Percentiles rank a stretch among this genome's conserved stretches.
phyloP scores from a whole-genome alignment of 2,888 invertebrate genomes.

The Drosophila acutilabella region DNA sequence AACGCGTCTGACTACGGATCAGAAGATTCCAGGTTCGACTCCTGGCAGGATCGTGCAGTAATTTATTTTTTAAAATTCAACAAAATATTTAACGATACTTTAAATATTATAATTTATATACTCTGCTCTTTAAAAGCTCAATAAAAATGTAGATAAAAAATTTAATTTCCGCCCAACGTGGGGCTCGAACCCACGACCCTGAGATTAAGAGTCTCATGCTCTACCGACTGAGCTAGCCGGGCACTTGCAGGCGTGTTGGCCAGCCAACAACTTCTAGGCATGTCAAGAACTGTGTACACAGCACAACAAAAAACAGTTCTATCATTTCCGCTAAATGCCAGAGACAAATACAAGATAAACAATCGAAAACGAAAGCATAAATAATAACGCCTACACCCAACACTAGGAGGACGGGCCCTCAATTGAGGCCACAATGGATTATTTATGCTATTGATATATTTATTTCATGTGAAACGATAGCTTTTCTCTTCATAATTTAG shows the following conservation, averaged over 20 bases:
- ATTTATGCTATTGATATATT: conserved; percentile 15
- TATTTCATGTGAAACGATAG: background rate
- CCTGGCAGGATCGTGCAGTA: conserved; percentile 82
- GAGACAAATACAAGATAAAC: conserved; percentile 1
- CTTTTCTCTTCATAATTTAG: conserved; percentile 32
- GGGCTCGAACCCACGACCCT: conserved; percentile 85
- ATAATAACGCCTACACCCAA: conserved; percentile 24
- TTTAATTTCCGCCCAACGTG: conserved; percentile 81
- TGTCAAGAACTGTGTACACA: conserved; percentile 18
- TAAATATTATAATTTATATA: no score
- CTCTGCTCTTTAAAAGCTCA: background rate
- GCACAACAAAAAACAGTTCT: background rate
- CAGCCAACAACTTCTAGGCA: conserved; percentile 22
- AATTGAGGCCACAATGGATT: conserved; percentile 56
- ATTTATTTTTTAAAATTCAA: background rate
- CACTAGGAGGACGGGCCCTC: background rate
- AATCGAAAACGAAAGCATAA: conserved; percentile 5
- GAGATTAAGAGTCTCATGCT: conserved; percentile 85
- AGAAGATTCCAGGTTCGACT: conserved; percentile 85
- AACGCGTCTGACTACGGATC: conserved; percentile 85
- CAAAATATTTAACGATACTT: background rate
- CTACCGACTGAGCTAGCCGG: conserved; percentile 86
- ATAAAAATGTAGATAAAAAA: conserved; percentile 7
- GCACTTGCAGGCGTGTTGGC: conserved; percentile 44
- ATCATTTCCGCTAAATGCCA: conserved; percentile 4